Evolutionary conservation across 2,888 invertebrate genomes (phyloP), one percentile per base, ranked within the genome.

Genomic region (Operophtera brumata): DNA sequence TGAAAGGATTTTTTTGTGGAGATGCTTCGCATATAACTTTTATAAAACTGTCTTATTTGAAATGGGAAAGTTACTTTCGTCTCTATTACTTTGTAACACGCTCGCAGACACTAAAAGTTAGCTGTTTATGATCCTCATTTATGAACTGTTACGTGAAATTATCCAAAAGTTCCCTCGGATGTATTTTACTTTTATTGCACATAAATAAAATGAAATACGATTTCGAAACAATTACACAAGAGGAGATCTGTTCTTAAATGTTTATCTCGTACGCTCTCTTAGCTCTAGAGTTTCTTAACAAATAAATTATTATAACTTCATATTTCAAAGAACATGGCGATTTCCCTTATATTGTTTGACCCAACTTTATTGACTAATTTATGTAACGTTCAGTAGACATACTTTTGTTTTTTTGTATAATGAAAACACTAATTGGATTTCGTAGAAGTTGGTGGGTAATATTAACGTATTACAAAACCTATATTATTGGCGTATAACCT

Each of bases 101-200:
- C 42, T 34, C 34, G 35, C 14, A 37, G 20, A 28, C 28, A n/a
- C 30, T 46, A 28, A 26, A 28, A 36, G 32, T 47, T 47, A 25
- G 36, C 28, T 41, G 40, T 45, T 45, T 45, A 45, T 45, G 37
- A 46, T n/a, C 2, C 28, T 25, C 46, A 37, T 34, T 44, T 44
- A 44, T 45, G 44, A 46, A 46, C 26, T 35, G 36, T 36, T 45
- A 25, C 45, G 26, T 37, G 28, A 46, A 46, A 46, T 46, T 46
- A 46, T 37, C 37, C 37, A 28, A 46, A 48, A 41, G 35, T 48
- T 40, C 11, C 9, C 10, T 36, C 12, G 14, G 11, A 25, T 42
- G 11, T 51, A 51, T 54, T 58, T 61, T 60, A 47, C 59, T 62
- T 62, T 61, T 54, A 47, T 49, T 30, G 57, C 58, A 39, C 63